A percentile compares a stretch with the other conserved stretches of the same genome.
These are phyloP conservation scores for Cataglyphis rosenhaueri DNA, from an alignment of 2,888 invertebrate species.

Conservation along the genomic window DNA sequence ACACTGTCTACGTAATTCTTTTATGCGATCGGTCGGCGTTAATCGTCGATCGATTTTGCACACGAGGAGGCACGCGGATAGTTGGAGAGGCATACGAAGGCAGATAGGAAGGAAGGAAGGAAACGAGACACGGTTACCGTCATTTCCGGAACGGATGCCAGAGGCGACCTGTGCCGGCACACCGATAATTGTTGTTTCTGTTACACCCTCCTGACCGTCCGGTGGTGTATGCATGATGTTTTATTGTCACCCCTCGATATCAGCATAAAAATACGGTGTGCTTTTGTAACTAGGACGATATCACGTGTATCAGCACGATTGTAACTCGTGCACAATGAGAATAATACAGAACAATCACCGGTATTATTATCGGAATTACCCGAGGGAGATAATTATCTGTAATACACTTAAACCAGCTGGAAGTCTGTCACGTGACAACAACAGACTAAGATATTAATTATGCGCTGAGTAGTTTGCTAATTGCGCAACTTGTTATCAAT, in stretches of 20 bases:
- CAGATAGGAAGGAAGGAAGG: constrained; percentile 67
- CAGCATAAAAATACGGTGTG: constrained; percentile 19
- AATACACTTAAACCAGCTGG: constrained; percentile 16
- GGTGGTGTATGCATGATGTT: constrained; percentile 23
- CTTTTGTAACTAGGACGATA: background rate
- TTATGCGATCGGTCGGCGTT: constrained; percentile 51
- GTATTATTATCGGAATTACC: constrained; percentile 9
- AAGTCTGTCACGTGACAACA: constrained; percentile 26
- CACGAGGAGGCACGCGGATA: constrained; percentile 44
- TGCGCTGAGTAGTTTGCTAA: constrained; percentile 4
- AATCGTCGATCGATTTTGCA: constrained; percentile 66
- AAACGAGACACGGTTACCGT: constrained; percentile 72
- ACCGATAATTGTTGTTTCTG: constrained; percentile 70
- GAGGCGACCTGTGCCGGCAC: constrained; percentile 50
- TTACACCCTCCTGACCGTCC: constrained; percentile 37
- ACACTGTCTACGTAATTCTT: constrained; percentile 32
- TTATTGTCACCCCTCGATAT: constrained; percentile 21
- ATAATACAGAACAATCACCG: constrained; percentile 31
- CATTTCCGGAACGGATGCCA: constrained; percentile 73
- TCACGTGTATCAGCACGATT: constrained; percentile 24
- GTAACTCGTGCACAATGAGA: constrained; percentile 11
- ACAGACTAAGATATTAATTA: constrained; percentile 40
- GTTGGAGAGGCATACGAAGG: constrained; percentile 47
- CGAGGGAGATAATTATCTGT: constrained; percentile 39
- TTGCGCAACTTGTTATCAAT: constrained; percentile 31